These are phyloP conservation scores for Calameuta filiformis DNA, from an alignment of 2,888 invertebrate species.

Conservation along the genomic window DNA sequence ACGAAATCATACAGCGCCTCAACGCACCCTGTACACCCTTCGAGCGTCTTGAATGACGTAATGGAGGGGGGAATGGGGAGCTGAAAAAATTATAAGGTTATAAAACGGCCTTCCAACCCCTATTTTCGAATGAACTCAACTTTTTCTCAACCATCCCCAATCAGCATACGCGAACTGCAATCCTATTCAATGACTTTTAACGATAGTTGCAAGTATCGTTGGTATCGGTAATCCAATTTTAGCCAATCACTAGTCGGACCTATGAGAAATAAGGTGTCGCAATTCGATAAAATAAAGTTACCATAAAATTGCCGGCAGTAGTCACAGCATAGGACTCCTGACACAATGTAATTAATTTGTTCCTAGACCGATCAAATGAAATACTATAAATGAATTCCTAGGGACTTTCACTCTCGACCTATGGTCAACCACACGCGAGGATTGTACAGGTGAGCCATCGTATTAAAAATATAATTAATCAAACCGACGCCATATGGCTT, in stretches of 20 bases:
- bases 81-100: conserved; percentile 17
- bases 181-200: background rate
- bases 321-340: background rate
- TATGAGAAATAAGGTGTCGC: background rate
- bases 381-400: background rate
- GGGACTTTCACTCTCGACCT: background rate
- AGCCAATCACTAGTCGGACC: background rate
- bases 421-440: background rate
- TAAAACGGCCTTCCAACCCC: background rate
- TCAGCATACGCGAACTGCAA: background rate
- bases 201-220: background rate
- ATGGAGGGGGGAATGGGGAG: conserved; percentile 18
- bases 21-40: conserved; percentile 14
- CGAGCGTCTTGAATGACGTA: conserved; percentile 44
- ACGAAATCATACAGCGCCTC: conserved; percentile 36
- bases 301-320: background rate
- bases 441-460: conserved; percentile 37
- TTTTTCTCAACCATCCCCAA: background rate
- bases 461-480: conserved; percentile 42
- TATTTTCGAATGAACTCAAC: background rate
- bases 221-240: background rate
- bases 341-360: background rate
- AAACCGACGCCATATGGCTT: conserved; percentile 50
- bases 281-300: background rate
- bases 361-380: background rate